Evolutionary conservation across 2,888 invertebrate species (phyloP), one percentile per base, ranked within the genome.

Genomic region (Brachylomia viminalis): DNA sequence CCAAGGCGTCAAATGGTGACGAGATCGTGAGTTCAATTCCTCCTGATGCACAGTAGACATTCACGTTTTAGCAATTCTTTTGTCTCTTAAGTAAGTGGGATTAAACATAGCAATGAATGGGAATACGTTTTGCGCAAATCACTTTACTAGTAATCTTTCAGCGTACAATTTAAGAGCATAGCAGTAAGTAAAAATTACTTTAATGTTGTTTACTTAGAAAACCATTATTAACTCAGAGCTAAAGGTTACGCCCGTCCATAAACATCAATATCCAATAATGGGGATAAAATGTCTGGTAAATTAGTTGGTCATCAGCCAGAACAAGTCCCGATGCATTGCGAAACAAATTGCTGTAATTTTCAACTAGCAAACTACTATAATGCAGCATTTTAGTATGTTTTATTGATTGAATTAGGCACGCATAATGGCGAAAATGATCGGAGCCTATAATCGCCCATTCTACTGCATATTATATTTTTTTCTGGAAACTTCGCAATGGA

Each of bases 381-480:
- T 54, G 33, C 27, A 66, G 59, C 61, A 49, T 72, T 75, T 71
- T 47, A 13, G 30, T 70, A 68, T 56, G 45, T 72, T 83, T 71
- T 72, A 72, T 77, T 83, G 79, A 83, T 82, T 85, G 81, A 65
- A 87, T 87, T 82, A 65, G 84, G 67, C 67, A 79, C 84, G 74
- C 75, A 33, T 80, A 45, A 61, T 42, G 7, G 58, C 61, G 13
- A 69, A 71, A 75, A 83, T 75, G 0, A 75, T 79, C 70, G 38
- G n/a, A 65, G 47, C 38, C 30, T 45, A 66, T 78, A 69, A 77
- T 77, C 52, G 65, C 10, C 47, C 47, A 78, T 75, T 73, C 30
- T 17, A 27, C 38, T 49, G 49, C 42, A 59, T 62, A 17, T 54
- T 13, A 54, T 49, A 47, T 72, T 73, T 61, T 56, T 38, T 73